These are phyloP conservation scores for Pangasianodon gigas DNA, from an alignment of 2,113 vertebrate genomes.

Conservation along the genomic window DNA sequence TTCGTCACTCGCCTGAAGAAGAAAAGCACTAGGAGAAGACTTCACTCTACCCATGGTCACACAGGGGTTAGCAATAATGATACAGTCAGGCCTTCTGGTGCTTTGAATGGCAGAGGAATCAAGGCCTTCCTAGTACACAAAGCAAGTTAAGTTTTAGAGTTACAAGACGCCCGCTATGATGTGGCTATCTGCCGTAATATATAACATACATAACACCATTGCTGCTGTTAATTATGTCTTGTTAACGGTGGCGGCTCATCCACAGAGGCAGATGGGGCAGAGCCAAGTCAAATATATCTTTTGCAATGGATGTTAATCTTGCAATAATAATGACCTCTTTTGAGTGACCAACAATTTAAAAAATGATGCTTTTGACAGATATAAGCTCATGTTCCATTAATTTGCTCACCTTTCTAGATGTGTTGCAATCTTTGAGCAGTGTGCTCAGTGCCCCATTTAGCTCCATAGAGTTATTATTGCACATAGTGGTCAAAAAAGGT, in stretches of 20 bases:
- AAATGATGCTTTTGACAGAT: neutral
- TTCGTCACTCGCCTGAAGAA: constrained; percentile 65
- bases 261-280: neutral
- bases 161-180: neutral
- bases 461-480: neutral
- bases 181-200: neutral
- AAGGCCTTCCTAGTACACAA: constrained; percentile 15
- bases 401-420: neutral
- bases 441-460: neutral
- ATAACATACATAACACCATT: neutral
- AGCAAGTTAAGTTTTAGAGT: neutral
- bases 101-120: constrained; percentile 65
- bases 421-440: neutral
- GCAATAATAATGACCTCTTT: neutral
- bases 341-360: neutral
- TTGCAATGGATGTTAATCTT: neutral
- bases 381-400: neutral
- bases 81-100: constrained; percentile 65
- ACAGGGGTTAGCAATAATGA: constrained; percentile 73
- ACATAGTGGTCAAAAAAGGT: neutral
- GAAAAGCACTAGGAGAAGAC: constrained; percentile 69
- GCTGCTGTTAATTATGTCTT: constrained; percentile 2
- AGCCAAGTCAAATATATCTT: neutral
- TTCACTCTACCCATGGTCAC: constrained; percentile 58
- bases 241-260: neutral